A percentile compares a stretch with the other conserved stretches of the same genome.
phyloP scores from a whole-genome alignment of 1,140 invertebrate genomes.

The Anastatus disparis region DNA sequence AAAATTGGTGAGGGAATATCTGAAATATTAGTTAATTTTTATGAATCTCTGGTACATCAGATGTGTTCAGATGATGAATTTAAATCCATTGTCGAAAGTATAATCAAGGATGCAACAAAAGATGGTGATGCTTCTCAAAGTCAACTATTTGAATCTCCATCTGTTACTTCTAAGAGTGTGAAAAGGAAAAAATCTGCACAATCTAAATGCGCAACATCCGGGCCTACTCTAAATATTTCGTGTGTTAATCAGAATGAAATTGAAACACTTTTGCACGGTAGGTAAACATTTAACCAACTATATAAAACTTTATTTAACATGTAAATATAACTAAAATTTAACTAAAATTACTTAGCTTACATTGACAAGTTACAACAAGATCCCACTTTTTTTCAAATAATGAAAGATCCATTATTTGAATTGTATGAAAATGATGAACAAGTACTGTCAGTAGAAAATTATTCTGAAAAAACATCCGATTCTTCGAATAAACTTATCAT shows the following conservation, averaged over 20 bases:
- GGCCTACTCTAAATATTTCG: background rate
- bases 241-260: background rate
- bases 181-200: background rate
- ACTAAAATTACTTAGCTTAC: constrained; percentile 46
- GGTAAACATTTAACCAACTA: constrained; percentile 42
- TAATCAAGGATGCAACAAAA: background rate
- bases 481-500: constrained; percentile 45
- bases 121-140: too few species aligned
- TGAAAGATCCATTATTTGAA: constrained; percentile 51
- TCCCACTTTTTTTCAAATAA: constrained; percentile 42
- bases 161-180: too few species aligned
- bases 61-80: constrained; percentile 38
- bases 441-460: background rate
- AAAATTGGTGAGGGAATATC: constrained; percentile 45
- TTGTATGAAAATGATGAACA: constrained; percentile 42
- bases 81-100: background rate
- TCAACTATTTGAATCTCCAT: too few species aligned
- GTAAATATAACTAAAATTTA: too few species aligned
- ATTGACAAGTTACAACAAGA: constrained; percentile 47
- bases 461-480: background rate
- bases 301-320: background rate
- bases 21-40: constrained; percentile 48
- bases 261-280: constrained; percentile 17
- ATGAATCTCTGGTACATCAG: constrained; percentile 44
- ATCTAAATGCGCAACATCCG: too few species aligned